Conservation (phyloP, 1,140 invertebrate genomes). For the Pissodes strobi region DNA sequence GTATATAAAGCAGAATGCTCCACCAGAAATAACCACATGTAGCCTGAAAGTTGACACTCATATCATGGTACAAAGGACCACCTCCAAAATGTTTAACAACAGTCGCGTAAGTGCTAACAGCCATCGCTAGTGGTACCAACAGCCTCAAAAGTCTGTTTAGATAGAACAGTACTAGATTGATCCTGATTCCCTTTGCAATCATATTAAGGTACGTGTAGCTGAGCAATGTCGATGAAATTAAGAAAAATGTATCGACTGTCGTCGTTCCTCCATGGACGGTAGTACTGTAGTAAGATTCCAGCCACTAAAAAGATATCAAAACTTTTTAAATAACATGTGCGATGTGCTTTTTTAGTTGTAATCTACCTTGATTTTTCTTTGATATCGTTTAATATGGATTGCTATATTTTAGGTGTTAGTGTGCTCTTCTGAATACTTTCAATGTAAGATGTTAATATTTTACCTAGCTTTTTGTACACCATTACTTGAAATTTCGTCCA, state of each 20-base stretch:
- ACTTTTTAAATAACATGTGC: no score
- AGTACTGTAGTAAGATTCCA: constrained; percentile 36
- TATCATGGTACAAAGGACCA: constrained; percentile 54
- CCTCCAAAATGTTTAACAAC: constrained; percentile 49
- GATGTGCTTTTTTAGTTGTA: no score
- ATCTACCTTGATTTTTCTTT: no score
- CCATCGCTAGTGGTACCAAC: constrained; percentile 54
- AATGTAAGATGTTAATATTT: no score
- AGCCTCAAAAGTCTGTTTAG: constrained; percentile 53
- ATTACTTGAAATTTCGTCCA: no score
- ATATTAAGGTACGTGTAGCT: constrained; percentile 57
- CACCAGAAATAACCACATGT: constrained; percentile 56
- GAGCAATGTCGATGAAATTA: constrained; percentile 59
- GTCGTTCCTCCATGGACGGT: constrained; percentile 40
- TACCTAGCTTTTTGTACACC: no score
- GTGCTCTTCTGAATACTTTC: no score
- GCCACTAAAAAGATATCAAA: constrained; percentile 41
- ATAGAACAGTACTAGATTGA: constrained; percentile 51
- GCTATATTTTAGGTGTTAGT: no score
- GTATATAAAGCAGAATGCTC: constrained; percentile 51
- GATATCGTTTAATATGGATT: no score
- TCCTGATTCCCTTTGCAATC: constrained; percentile 38
- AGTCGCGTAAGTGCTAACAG: constrained; percentile 53
- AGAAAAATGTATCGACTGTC: constrained; percentile 56
- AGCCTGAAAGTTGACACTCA: constrained; percentile 29